These are phyloP conservation scores for Lepisosteus oculatus DNA, from an alignment of 2,113 vertebrate genomes.

Conservation along the genomic window DNA sequence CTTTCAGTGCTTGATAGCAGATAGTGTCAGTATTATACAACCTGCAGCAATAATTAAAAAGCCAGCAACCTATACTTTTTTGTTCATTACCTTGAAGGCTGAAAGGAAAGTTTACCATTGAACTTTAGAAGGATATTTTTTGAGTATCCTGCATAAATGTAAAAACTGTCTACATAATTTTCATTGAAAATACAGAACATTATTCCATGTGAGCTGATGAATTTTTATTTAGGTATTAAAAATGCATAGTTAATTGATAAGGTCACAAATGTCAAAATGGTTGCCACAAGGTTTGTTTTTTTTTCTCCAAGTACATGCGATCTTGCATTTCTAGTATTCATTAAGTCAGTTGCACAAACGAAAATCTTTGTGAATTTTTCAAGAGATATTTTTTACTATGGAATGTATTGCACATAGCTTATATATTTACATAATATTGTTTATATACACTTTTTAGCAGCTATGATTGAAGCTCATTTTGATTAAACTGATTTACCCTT, in stretches of 20 bases:
- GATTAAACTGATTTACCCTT: background rate
- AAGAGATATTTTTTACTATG: background rate
- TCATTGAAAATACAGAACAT: conserved; percentile 54
- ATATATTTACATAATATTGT: conserved; percentile 4
- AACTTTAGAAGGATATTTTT: background rate
- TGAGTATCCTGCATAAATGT: background rate
- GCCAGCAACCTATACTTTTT: conserved; percentile 27
- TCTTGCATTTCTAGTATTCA: conserved; percentile 87
- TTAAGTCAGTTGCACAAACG: conserved; percentile 65
- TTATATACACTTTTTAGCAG: background rate
- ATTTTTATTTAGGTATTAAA: conserved; percentile 80
- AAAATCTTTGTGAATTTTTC: background rate
- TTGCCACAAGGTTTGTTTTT: conserved; percentile 74
- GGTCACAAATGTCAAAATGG: conserved; percentile 72
- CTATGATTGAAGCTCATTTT: background rate
- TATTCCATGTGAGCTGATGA: conserved; percentile 73
- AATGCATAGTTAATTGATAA: conserved; percentile 73
- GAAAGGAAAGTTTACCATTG: background rate
- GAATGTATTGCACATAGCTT: background rate
- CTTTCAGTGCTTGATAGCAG: conserved; percentile 37
- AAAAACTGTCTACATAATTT: conserved; percentile 29
- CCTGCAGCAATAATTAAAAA: conserved; percentile 69
- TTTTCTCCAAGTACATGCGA: conserved; percentile 68
- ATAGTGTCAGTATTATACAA: conserved; percentile 54
- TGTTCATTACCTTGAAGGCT: background rate